phyloP scores from a whole-genome alignment of 2,888 invertebrate species.

The Elmis aenea region DNA sequence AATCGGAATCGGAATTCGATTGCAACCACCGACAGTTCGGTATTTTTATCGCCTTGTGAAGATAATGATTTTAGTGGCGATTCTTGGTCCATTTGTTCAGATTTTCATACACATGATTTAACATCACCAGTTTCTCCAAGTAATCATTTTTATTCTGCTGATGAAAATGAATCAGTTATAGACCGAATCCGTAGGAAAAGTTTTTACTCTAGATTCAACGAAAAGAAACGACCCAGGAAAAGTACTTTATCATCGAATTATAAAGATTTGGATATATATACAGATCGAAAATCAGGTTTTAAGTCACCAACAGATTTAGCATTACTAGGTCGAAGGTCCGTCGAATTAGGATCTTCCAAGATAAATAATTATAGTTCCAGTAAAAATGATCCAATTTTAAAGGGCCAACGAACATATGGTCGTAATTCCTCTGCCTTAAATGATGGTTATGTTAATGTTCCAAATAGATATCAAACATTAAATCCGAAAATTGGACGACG shows the following conservation, averaged over 20 bases:
- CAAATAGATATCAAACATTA: conserved; percentile 42
- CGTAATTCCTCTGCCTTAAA: conserved; percentile 39
- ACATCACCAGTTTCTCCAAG: conserved; percentile 50
- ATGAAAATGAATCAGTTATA: conserved; percentile 63
- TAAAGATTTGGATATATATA: conserved; percentile 40
- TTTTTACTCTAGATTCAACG: conserved; percentile 85
- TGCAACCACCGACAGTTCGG: conserved; percentile 45
- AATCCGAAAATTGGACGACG: conserved; percentile 38
- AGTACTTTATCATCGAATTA: conserved; percentile 54
- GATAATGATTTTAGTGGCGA: conserved; percentile 53
- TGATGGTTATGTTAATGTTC: conserved; percentile 42
- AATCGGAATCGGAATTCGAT: conserved; percentile 47
- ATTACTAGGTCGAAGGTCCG: conserved; percentile 36
- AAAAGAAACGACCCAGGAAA: conserved; percentile 68
- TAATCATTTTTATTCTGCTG: conserved; percentile 41
- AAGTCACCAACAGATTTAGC: conserved; percentile 22
- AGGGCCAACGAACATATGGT: conserved; percentile 32
- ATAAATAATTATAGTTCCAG: conserved; percentile 25
- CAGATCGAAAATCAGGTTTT: conserved; percentile 25
- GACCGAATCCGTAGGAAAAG: conserved; percentile 85
- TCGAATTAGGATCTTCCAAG: conserved; percentile 30
- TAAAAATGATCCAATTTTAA: no score
- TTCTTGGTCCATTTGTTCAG: conserved; percentile 64
- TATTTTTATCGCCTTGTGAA: conserved; percentile 57
- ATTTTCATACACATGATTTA: conserved; percentile 41